Evolutionary conservation across 2,888 invertebrate species (phyloP).

Genomic region (Caenorhabditis sp.): DNA sequence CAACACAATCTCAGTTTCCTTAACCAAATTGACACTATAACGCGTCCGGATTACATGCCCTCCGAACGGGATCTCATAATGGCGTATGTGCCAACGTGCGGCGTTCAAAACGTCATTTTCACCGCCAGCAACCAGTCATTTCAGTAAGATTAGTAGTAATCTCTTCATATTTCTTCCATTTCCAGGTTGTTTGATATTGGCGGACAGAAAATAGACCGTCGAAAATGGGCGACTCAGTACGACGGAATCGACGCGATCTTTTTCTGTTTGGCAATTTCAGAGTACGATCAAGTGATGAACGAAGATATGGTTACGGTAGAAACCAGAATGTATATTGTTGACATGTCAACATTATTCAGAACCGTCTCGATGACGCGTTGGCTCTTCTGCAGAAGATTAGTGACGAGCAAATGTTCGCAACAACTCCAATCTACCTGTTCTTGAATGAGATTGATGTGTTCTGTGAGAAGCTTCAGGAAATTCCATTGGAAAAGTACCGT

Average conservation of each 20-base stretch:
- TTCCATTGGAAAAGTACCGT: constrained; percentile 64
- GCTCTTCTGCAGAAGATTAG: constrained; percentile 62
- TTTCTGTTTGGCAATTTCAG: constrained; percentile 73
- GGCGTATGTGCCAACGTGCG: constrained; percentile 75
- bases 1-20: constrained; percentile 67
- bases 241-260: constrained; percentile 75
- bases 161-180: background rate
- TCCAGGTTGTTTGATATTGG: constrained; percentile 69
- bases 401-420: constrained; percentile 64
- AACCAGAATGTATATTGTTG: background rate
- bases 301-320: constrained; percentile 64
- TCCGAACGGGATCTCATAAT: constrained; percentile 72
- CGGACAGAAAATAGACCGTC: constrained; percentile 67
- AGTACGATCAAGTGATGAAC: constrained; percentile 72
- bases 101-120: constrained; percentile 71
- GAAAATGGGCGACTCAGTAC: constrained; percentile 72
- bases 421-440: constrained; percentile 70
- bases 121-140: constrained; percentile 65
- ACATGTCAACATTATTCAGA: constrained; percentile 50
- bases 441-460: constrained; percentile 74
- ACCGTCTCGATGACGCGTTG: constrained; percentile 67
- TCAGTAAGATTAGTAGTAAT: constrained; percentile 60
- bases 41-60: constrained; percentile 69
- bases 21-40: constrained; percentile 66
- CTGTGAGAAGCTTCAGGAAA: constrained; percentile 64